Evolutionary conservation across 2,888 invertebrate genomes (phyloP).

Genomic region (Helicoverpa assulta): DNA sequence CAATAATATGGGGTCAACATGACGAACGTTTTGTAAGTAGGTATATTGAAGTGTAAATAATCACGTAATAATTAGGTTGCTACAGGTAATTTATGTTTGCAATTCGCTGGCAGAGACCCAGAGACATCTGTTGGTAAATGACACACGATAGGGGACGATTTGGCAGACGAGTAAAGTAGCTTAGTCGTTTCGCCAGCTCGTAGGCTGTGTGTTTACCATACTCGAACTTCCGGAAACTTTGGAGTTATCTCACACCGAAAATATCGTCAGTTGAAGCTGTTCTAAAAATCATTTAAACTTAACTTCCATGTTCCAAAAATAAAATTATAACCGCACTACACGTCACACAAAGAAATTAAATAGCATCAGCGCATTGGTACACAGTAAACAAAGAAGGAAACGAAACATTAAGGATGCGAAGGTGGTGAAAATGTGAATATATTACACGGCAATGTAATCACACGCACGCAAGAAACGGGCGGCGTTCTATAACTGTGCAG

Average conservation of each 20-base stretch:
- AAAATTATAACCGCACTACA: conserved; percentile 14
- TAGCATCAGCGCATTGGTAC: conserved; percentile 54
- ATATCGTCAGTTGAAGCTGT: neutral
- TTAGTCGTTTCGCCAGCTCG: conserved; percentile 66
- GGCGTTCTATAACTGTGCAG: conserved; percentile 75
- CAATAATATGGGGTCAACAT: too few species aligned
- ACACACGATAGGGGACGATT: conserved; percentile 72
- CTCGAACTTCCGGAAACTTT: conserved; percentile 65
- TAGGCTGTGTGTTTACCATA: conserved; percentile 51
- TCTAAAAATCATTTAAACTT: conserved; percentile 6
- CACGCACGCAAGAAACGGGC: conserved; percentile 86
- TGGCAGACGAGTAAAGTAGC: conserved; percentile 70
- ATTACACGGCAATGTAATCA: conserved; percentile 87
- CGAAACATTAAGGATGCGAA: conserved; percentile 85
- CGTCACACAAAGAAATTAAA: conserved; percentile 58
- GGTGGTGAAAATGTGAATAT: conserved; percentile 89
- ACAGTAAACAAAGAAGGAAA: conserved; percentile 78
- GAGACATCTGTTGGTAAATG: conserved; percentile 71
- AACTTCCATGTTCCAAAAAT: conserved; percentile 1
- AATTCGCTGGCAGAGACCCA: conserved; percentile 73
- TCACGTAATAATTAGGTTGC: conserved; percentile 66
- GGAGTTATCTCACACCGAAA: conserved; percentile 63
- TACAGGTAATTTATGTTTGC: conserved; percentile 68
- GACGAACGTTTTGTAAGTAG: too few species aligned
- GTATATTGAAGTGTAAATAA: conserved; percentile 47